phyloP scores from a whole-genome alignment of 2,797 vertebrate species.

The Schizothorax lantsangensis region DNA sequence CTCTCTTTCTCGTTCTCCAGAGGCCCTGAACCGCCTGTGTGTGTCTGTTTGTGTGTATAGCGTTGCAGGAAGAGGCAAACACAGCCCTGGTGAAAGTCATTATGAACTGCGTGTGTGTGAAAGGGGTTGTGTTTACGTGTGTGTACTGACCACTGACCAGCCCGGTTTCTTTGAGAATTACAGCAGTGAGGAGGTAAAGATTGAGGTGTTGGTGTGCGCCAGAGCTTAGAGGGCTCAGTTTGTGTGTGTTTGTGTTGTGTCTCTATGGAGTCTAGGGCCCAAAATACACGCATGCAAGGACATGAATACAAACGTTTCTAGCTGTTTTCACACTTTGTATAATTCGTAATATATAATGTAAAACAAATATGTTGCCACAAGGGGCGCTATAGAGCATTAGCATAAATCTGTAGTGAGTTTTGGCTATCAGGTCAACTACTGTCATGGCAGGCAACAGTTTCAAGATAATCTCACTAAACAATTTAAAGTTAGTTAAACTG shows the following conservation, averaged over 20 bases:
- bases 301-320: not conserved
- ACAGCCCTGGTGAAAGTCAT: conserved; percentile 20
- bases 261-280: conserved; percentile 8
- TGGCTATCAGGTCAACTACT: not conserved
- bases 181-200: conserved; percentile 16
- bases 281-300: not conserved
- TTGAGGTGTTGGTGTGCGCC: conserved; percentile 27
- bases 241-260: conserved; percentile 51
- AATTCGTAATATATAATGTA: not conserved
- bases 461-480: not conserved
- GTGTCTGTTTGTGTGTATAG: conserved; percentile 42
- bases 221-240: conserved; percentile 43
- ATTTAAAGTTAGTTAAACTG: not conserved
- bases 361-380: not conserved
- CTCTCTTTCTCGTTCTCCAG: conserved; percentile 40
- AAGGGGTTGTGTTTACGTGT: conserved; percentile 23
- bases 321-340: conserved; percentile 5
- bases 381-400: not conserved
- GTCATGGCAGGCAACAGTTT: not conserved
- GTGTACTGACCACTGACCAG: conserved; percentile 47
- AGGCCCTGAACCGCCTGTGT: conserved; percentile 31
- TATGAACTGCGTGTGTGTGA: conserved; percentile 21
- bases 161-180: conserved; percentile 33
- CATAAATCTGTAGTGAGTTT: not conserved
- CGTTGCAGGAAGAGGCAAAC: conserved; percentile 3